These are phyloP conservation scores for Meghimatium bilineatum DNA, from an alignment of 2,888 invertebrate species.

Conservation along the genomic window DNA sequence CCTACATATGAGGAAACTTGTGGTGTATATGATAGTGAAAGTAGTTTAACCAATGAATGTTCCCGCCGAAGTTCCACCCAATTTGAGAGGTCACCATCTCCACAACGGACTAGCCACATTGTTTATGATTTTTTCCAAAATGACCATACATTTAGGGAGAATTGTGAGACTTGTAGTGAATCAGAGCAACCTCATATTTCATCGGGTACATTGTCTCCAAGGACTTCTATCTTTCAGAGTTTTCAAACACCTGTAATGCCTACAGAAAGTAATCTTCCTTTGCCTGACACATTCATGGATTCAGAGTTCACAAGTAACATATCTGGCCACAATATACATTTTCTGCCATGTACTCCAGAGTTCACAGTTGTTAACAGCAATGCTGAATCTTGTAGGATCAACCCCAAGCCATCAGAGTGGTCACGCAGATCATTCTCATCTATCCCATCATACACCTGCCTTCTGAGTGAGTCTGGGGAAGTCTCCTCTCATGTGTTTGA, in stretches of 20 bases:
- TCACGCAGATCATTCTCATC: constrained; percentile 47
- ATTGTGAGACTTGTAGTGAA: background rate
- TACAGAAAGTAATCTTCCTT: background rate
- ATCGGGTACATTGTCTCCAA: constrained; percentile 24
- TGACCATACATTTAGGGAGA: background rate
- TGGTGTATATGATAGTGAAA: constrained; percentile 40
- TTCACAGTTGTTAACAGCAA: background rate
- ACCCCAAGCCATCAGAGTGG: constrained; percentile 12
- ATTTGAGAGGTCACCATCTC: constrained; percentile 12
- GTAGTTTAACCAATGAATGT: constrained; percentile 15
- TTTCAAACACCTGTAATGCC: background rate
- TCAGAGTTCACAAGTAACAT: background rate
- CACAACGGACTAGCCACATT: background rate
- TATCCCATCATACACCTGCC: constrained; percentile 48
- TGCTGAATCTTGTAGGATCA: background rate
- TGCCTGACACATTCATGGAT: background rate
- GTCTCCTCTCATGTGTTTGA: constrained; percentile 44
- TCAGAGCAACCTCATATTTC: background rate
- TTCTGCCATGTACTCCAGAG: background rate
- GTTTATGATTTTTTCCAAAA: background rate
- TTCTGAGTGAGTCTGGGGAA: constrained; percentile 48
- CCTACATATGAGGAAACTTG: constrained; percentile 57
- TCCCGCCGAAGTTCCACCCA: constrained; percentile 3
- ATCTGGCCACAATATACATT: background rate
- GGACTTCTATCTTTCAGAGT: background rate